These are phyloP conservation scores for Dysmachus trigonus DNA, from an alignment of 2,888 invertebrate genomes.

Conservation along the genomic window DNA sequence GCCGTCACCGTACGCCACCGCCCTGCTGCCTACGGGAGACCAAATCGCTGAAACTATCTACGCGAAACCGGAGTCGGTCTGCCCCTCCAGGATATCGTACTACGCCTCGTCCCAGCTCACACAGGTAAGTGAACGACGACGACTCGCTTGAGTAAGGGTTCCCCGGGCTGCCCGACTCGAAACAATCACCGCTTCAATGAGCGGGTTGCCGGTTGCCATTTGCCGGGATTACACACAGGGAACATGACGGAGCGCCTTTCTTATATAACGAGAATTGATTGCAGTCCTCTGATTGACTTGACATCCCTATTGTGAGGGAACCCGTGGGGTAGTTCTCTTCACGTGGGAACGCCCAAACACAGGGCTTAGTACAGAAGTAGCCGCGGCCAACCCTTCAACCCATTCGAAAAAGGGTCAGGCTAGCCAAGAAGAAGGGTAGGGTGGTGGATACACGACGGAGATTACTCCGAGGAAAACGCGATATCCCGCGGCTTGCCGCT, in stretches of 20 bases:
- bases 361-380: not conserved
- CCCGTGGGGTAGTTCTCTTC: not conserved
- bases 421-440: not conserved
- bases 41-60: conserved; percentile 65
- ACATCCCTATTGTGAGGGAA: not conserved
- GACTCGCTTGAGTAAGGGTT: not conserved
- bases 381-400: not conserved
- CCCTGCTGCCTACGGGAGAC: conserved; percentile 67
- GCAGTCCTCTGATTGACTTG: not conserved
- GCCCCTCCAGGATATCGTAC: conserved; percentile 71
- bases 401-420: not conserved
- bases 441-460: not conserved
- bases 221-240: conserved; percentile 47
- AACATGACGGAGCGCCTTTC: not conserved
- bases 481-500: not conserved
- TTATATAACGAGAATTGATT: not conserved
- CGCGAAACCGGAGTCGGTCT: conserved; percentile 70
- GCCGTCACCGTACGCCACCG: conserved; percentile 78
- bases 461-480: not conserved
- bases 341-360: not conserved
- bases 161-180: not conserved
- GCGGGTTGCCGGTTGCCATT: not conserved
- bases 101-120: conserved; percentile 78
- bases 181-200: not conserved
- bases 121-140: conserved; percentile 62